Conservation (phyloP, 1,140 invertebrate species). For the Druon quercuslanigerum region DNA sequence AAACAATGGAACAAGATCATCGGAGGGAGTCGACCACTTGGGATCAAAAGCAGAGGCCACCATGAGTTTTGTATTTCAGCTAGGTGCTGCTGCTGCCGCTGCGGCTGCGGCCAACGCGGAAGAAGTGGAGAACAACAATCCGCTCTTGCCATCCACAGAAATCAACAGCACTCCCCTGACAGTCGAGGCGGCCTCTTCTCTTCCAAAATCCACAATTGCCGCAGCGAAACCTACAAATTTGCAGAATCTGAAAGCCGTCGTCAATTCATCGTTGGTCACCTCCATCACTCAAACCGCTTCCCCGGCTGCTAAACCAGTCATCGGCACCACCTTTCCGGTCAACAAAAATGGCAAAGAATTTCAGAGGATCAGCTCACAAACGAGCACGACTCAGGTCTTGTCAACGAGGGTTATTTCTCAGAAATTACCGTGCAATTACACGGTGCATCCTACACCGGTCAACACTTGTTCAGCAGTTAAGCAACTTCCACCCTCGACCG, state of each 20-base stretch:
- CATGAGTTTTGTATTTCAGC: constrained; percentile 65
- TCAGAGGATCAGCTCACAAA: constrained; percentile 51
- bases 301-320: constrained; percentile 43
- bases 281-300: constrained; percentile 4
- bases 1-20: constrained; percentile 36
- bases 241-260: constrained; percentile 1
- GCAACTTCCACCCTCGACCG: not conserved
- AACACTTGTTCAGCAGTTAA: constrained; percentile 19
- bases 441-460: constrained; percentile 13
- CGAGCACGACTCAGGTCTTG: constrained; percentile 55
- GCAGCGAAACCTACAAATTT: constrained; percentile 4
- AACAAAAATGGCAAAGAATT: constrained; percentile 46
- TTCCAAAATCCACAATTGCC: constrained; percentile 18
- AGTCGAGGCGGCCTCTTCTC: constrained; percentile 13
- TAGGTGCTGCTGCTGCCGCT: constrained; percentile 54
- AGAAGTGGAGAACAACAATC: constrained; percentile 38
- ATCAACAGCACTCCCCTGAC: constrained; percentile 20
- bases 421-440: constrained; percentile 18
- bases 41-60: constrained; percentile 56
- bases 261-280: constrained; percentile 24
- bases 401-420: constrained; percentile 58
- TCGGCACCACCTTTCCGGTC: constrained; percentile 51
- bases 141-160: constrained; percentile 5
- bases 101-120: constrained; percentile 42
- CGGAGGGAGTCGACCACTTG: constrained; percentile 37